A percentile compares a stretch with the other conserved stretches of the same genome.
These are phyloP conservation scores for Cantharis rustica DNA, from an alignment of 2,888 invertebrate species.

Conservation along the genomic window DNA sequence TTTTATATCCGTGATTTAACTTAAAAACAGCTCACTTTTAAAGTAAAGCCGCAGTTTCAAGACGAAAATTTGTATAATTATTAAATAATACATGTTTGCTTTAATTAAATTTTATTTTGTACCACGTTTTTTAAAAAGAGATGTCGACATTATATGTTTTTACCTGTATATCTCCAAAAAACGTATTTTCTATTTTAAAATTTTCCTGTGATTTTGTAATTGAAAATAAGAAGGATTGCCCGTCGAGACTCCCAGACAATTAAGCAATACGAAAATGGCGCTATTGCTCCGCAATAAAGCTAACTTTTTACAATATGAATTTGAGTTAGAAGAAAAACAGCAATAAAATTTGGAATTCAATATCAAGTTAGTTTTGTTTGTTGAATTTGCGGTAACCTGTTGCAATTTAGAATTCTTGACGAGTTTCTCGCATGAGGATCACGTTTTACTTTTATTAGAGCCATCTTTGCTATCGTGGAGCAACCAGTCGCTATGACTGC, in stretches of 20 bases:
- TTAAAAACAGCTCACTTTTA: conserved; percentile 37
- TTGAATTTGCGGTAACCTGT: conserved; percentile 47
- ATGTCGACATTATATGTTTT: background rate
- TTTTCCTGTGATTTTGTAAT: background rate
- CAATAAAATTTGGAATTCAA: conserved; percentile 48
- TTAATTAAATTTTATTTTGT: background rate
- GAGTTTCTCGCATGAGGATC: conserved; percentile 49
- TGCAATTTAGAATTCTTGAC: conserved; percentile 52
- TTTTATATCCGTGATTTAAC: conserved; percentile 42
- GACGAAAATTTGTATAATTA: background rate
- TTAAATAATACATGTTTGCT: background rate
- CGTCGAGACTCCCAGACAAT: background rate
- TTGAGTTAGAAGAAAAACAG: conserved; percentile 15
- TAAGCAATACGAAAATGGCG: background rate
- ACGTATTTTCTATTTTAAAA: too few relatives aligned
- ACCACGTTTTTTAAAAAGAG: background rate
- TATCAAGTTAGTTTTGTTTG: conserved; percentile 39
- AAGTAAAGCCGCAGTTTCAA: conserved; percentile 16
- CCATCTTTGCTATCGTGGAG: conserved; percentile 50
- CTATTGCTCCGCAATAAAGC: background rate
- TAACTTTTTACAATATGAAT: background rate
- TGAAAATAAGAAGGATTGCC: background rate
- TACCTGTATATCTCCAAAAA: background rate
- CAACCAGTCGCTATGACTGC: conserved; percentile 48
- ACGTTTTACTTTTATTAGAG: conserved; percentile 54